Conservation (phyloP, 2,888 invertebrate species). For the Hetaerina titia region DNA sequence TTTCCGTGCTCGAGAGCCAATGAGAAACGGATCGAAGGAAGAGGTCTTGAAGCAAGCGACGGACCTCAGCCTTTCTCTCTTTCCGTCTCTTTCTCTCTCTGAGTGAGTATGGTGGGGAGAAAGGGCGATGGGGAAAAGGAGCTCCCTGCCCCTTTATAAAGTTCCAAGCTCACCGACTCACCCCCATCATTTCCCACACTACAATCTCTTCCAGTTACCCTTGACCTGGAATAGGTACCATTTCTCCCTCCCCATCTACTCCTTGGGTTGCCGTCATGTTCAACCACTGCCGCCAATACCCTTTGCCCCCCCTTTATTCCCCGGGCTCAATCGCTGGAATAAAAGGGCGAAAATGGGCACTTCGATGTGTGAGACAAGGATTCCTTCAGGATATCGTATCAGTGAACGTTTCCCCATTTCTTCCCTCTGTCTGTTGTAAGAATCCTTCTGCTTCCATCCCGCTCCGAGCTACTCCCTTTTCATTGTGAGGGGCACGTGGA, state of each 20-base stretch:
- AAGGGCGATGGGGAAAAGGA: neutral
- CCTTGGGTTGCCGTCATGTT: neutral
- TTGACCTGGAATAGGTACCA: neutral
- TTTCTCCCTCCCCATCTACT: neutral
- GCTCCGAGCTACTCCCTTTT: neutral
- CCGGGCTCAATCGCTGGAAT: neutral
- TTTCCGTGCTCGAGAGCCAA: conserved; percentile 60
- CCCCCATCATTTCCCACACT: neutral
- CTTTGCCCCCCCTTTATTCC: neutral
- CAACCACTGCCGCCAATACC: neutral
- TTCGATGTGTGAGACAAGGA: neutral
- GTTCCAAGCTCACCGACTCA: neutral
- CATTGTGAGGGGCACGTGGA: neutral
- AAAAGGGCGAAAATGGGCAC: conserved; percentile 17
- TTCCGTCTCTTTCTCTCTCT: neutral
- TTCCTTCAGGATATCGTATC: neutral
- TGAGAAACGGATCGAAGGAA: conserved; percentile 57
- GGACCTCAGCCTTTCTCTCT: neutral
- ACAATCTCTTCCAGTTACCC: neutral
- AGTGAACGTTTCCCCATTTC: neutral
- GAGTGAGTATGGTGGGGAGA: neutral
- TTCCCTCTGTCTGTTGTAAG: neutral
- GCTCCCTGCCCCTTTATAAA: neutral
- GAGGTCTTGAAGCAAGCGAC: conserved; percentile 29
- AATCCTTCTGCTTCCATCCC: neutral